Evolutionary conservation across 2,113 vertebrate genomes (phyloP).

Genomic region (Apus apus): DNA sequence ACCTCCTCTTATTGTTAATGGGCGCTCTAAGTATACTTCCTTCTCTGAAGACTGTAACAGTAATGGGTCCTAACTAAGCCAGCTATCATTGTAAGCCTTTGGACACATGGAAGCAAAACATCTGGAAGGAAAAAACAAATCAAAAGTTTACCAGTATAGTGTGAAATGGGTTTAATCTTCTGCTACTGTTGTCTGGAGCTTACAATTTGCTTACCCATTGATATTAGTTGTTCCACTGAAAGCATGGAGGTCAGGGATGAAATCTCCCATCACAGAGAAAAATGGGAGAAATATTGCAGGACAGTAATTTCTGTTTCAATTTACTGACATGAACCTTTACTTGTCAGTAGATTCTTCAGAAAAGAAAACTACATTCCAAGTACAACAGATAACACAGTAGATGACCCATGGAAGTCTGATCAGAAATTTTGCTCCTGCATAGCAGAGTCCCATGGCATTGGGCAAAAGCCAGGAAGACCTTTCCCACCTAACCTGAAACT

Average conservation of each 20-base stretch:
- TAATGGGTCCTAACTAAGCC: background rate
- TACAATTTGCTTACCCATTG: background rate
- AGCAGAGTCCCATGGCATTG: background rate
- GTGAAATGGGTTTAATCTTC: background rate
- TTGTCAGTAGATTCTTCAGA: background rate
- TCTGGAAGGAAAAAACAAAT: slow-evolving; percentile 11
- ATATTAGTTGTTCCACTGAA: background rate
- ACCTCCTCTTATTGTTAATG: background rate
- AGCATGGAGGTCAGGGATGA: background rate
- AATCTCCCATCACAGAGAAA: background rate
- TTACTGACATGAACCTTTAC: background rate
- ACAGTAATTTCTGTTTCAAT: background rate
- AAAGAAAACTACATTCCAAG: background rate
- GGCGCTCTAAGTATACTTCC: background rate
- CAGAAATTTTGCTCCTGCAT: background rate
- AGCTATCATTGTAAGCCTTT: background rate
- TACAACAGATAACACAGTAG: background rate
- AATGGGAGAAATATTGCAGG: background rate
- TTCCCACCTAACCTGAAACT: background rate
- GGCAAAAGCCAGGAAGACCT: background rate
- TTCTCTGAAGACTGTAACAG: slow-evolving; percentile 5
- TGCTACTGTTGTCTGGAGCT: background rate
- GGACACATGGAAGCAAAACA: background rate
- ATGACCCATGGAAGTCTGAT: background rate
- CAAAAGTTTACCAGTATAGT: background rate